Base-by-base conservation (phyloP, 2,113 vertebrate genomes). In the Murina feae region DNA sequence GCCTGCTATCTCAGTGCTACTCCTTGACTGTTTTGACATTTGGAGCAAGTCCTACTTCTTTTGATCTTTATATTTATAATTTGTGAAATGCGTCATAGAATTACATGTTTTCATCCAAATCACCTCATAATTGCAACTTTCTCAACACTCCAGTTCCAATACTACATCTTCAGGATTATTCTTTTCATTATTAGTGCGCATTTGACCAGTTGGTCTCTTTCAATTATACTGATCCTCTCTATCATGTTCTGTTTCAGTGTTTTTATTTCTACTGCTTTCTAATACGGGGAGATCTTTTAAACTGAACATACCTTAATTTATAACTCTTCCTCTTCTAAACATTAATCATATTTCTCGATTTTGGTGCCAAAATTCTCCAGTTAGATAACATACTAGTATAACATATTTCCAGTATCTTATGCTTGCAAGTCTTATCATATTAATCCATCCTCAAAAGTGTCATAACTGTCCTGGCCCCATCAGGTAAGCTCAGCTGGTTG, bases 201-300 rank as follows among this genome's bases (percentile, higher is more conserved):
- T 80, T 76, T 93, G 86, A 10, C 21, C 6, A 16, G 5, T 39
- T 74, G 17, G 1, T 88, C 7, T 89, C 8, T 82, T 72, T 37
- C 11, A 14, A 8, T 1, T 49, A 2, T 42, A 63, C 2, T 5
- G 16, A 39, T 13, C 13, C 4, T 83, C 2, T 84, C 72, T 2
- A 42, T 53, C 25, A 60, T 74, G 17, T 23, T 85, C n/a, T 55
- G 6, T 55, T 66, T 72, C 55, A 18, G 1, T 60, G 20, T 30
- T 89, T 47, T 89, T 3, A 71, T 75, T 71, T 86, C 7, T 90
- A 86, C 16, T 90, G 17, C 21, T 53, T 87, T 81, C n/a, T 74
- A 12, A 35, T 8, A 21, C 0, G 28, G 23, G 20, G 1, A 12
- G 4, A 1, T 78, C 21, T 78, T 20, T 88, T 87, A 81, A 51